These are phyloP conservation scores for Gymnogyps californianus DNA, from an alignment of 2,113 vertebrate genomes.

Conservation along the genomic window DNA sequence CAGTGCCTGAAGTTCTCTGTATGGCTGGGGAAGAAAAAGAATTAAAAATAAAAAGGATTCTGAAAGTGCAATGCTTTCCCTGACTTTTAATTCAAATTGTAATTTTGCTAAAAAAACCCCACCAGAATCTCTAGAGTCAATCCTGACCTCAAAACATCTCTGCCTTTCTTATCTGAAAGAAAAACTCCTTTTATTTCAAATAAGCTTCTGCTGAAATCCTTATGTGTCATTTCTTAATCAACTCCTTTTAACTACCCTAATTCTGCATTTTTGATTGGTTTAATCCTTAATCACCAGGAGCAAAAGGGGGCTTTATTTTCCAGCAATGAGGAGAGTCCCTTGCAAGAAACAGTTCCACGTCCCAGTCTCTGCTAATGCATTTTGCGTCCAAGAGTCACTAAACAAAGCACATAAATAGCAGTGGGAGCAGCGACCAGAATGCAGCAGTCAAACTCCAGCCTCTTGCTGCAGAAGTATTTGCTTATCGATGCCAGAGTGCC, in stretches of 20 bases:
- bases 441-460: background rate
- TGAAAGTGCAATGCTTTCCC: background rate
- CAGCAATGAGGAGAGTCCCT: background rate
- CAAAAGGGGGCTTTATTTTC: background rate
- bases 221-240: background rate
- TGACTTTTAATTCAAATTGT: background rate
- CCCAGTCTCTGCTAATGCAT: background rate
- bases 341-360: background rate
- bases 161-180: background rate
- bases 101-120: background rate
- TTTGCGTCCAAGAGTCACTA: background rate
- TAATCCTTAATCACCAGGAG: background rate
- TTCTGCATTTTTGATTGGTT: constrained; percentile 3
- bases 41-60: background rate
- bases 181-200: background rate
- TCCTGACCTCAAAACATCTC: background rate
- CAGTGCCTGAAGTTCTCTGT: background rate
- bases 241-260: background rate
- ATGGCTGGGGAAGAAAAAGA: background rate
- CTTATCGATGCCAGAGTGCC: background rate
- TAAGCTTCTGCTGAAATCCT: constrained; percentile 1
- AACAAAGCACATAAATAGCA: background rate
- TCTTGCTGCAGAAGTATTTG: background rate
- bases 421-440: background rate
- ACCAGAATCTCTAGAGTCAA: background rate